Percentiles rank a stretch among this genome's conserved stretches.
These are phyloP conservation scores for Physeter macrocephalus DNA, from an alignment of 2,113 vertebrate species.

Conservation along the genomic window DNA sequence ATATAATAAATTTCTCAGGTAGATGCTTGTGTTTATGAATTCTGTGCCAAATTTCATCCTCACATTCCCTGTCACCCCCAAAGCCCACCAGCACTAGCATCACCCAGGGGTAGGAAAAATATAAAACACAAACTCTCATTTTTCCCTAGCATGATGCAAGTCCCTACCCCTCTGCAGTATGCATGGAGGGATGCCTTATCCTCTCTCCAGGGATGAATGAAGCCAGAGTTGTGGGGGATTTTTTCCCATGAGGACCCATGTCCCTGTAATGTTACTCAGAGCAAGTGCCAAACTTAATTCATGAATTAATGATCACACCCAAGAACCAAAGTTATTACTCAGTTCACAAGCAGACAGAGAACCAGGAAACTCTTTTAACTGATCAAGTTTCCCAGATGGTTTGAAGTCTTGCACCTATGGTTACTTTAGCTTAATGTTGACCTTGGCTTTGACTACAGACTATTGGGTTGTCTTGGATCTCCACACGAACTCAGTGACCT, in stretches of 20 bases:
- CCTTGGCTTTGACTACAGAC: neutral
- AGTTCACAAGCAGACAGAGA: neutral
- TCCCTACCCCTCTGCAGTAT: too few relatives aligned
- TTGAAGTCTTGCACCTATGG: neutral
- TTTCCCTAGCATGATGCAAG: neutral
- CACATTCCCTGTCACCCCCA: neutral
- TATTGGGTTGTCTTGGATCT: neutral
- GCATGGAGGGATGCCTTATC: neutral
- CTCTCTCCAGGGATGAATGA: neutral
- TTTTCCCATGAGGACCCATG: neutral
- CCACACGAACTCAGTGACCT: neutral
- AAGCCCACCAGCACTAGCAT: neutral
- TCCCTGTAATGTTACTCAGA: neutral
- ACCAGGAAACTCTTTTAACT: neutral
- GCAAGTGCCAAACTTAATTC: neutral
- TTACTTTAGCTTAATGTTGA: neutral
- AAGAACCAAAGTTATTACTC: neutral
- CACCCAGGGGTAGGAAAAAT: neutral
- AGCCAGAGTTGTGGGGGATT: neutral
- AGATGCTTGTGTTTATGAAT: neutral
- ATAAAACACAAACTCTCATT: neutral
- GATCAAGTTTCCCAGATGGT: neutral
- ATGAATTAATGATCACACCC: neutral
- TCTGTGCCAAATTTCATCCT: neutral
- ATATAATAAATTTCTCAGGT: neutral